These are phyloP conservation scores for Elegia similella DNA, from an alignment of 2,888 invertebrate species.

Conservation along the genomic window DNA sequence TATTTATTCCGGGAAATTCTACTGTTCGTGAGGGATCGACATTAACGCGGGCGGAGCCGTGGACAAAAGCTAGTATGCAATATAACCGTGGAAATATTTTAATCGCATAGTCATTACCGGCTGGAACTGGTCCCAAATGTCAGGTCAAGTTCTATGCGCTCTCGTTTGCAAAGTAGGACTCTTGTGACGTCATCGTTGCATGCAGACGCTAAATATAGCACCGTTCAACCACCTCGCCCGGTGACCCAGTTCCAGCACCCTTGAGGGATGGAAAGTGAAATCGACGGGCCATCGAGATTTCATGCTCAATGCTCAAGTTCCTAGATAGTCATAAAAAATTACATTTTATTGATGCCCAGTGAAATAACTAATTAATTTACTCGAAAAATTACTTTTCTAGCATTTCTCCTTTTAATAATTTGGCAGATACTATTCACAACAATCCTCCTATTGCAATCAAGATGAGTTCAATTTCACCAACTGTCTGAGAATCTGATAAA, in stretches of 20 bases:
- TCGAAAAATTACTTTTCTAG: neutral
- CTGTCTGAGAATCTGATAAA: too few relatives aligned
- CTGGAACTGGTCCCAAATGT: slow-evolving; percentile 17
- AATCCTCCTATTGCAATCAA: too few relatives aligned
- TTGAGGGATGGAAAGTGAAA: slow-evolving; percentile 22
- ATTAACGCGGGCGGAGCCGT: too few relatives aligned
- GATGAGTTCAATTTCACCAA: too few relatives aligned
- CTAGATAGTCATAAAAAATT: neutral
- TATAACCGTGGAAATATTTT: neutral
- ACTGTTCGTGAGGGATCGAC: too few relatives aligned
- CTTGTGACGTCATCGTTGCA: slow-evolving; percentile 55
- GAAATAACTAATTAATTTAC: neutral
- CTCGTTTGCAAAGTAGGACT: slow-evolving; percentile 45
- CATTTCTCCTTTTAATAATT: too few relatives aligned
- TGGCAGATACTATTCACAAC: too few relatives aligned
- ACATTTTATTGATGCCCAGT: neutral
- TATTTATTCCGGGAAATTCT: too few relatives aligned
- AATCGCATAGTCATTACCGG: neutral
- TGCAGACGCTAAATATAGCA: slow-evolving; percentile 56
- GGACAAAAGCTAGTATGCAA: too few relatives aligned
- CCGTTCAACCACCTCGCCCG: slow-evolving; percentile 36
- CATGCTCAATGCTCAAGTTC: neutral
- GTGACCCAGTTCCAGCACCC: slow-evolving; percentile 49
- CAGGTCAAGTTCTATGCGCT: slow-evolving; percentile 47
- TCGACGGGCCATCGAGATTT: neutral